Conservation (phyloP, 2,113 vertebrate genomes). For the Sclerurus mexicanus region DNA sequence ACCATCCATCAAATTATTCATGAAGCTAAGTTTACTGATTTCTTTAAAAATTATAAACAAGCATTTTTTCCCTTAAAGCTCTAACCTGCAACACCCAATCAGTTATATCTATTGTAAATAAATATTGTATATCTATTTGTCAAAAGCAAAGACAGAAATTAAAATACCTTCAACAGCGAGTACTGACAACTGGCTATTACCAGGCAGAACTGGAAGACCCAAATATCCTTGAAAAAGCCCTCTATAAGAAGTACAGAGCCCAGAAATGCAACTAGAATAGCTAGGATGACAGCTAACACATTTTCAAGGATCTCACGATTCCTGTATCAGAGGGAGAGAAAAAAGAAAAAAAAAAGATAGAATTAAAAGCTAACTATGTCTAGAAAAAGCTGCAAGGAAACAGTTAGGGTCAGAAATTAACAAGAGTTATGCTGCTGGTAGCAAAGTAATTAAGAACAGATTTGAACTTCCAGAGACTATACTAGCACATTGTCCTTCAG, state of each 20-base stretch:
- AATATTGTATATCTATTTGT: too few relatives aligned
- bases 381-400: not conserved
- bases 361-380: not conserved
- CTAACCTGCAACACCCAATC: not conserved
- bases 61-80: not conserved
- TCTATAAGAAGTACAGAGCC: conserved; percentile 94
- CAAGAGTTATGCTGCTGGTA: not conserved
- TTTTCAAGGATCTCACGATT: conserved; percentile 97
- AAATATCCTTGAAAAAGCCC: conserved; percentile 97
- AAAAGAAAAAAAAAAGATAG: fast-evolving
- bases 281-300: conserved; percentile 89
- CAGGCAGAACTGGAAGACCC: conserved; percentile 99
- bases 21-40: not conserved
- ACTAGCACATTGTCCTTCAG: not conserved
- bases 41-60: not conserved
- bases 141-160: not conserved
- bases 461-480: not conserved
- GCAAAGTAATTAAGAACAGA: not conserved
- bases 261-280: conserved; percentile 95
- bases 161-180: conserved; percentile 91
- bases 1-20: not conserved
- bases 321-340: conserved; percentile 61
- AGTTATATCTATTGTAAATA: not conserved
- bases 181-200: conserved; percentile 99
- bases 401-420: not conserved